Evolutionary conservation across 2,797 vertebrate species (phyloP).

Genomic region (Cryptoblepharus egeriae): DNA sequence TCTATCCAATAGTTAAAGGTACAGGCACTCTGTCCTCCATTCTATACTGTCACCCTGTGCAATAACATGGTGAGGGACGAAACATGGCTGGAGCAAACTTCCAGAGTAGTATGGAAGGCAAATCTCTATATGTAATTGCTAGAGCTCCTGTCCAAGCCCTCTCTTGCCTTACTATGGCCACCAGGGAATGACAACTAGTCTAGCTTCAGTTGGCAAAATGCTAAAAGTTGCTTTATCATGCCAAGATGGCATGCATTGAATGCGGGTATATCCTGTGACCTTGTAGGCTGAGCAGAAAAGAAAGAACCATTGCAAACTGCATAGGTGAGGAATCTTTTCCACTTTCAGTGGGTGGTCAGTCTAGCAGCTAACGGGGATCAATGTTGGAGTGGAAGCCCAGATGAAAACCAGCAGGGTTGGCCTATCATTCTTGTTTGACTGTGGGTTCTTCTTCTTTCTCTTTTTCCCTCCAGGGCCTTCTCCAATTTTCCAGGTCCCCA

Average conservation of each 20-base stretch:
- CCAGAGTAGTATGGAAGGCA: background rate
- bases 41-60: too few relatives aligned
- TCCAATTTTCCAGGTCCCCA: constrained; percentile 81
- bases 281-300: background rate
- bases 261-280: background rate
- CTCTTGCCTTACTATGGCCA: background rate
- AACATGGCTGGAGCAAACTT: background rate
- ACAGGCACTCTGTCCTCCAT: too few relatives aligned
- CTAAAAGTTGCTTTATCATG: background rate
- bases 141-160: background rate
- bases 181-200: background rate
- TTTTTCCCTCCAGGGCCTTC: constrained; percentile 78
- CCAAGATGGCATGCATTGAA: background rate
- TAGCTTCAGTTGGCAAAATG: background rate
- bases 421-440: fast-evolving
- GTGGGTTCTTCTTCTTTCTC: constrained; percentile 15
- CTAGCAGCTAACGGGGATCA: background rate
- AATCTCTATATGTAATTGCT: background rate
- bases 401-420: fast-evolving
- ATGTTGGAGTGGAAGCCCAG: fast-evolving
- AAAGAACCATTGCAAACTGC: too few relatives aligned
- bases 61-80: too few relatives aligned
- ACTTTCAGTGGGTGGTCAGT: background rate
- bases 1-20: too few relatives aligned
- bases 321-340: background rate